Evolutionary conservation across 2,797 vertebrate genomes (phyloP), one percentile per base, ranked within the genome.

Genomic region (Smutsia gigantea): DNA sequence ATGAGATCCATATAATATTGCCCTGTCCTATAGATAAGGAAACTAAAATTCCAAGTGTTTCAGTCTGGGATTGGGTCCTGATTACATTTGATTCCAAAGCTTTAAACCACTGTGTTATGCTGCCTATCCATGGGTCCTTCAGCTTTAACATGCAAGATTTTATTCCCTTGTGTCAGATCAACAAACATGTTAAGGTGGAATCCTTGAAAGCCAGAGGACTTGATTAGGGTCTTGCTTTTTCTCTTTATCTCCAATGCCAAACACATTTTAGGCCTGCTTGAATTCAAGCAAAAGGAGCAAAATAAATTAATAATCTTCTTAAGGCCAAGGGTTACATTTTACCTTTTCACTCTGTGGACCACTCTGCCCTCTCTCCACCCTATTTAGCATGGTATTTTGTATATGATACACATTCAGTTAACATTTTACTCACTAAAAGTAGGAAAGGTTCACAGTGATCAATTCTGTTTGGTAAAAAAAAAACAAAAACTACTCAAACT

Each of bases 281-380:
- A 87, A 87, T 64, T 68, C n/a, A n/a, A 74, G 57, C 49, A 66
- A 90, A 78, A 83, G 63, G 61, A 90, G 77, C 61, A 83, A 79
- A 66, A 72, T 66, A 46, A 82, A 77, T 69, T 63, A 61, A 64
- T 69, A 27, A 55, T 61, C 25, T 74, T 89, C 29, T 66, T 46
- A 39, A 94, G n/a, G 42, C 46, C 27, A 27, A 71, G 31, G 23
- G n/a, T 63, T 87, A 11, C 39, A 49, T 59, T 85, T 82, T 66
- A 68, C 18, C 42, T 49, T 79, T 91, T 39, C 18, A 55, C 7
- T 66, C 31, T 85, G 21, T 25, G 55, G 66, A 21, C 21, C 49
- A 42, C 25, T 78, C 39, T 91, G 21, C 21, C 63, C 46, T 94
- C 46, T 89, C 87, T 63, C 61, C 6, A 49, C 72, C 53, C 31